A percentile compares a stretch with the other conserved stretches of the same genome.
Evolutionary conservation across 2,888 invertebrate genomes (phyloP).

Genomic region (Cactoblastis cactorum): DNA sequence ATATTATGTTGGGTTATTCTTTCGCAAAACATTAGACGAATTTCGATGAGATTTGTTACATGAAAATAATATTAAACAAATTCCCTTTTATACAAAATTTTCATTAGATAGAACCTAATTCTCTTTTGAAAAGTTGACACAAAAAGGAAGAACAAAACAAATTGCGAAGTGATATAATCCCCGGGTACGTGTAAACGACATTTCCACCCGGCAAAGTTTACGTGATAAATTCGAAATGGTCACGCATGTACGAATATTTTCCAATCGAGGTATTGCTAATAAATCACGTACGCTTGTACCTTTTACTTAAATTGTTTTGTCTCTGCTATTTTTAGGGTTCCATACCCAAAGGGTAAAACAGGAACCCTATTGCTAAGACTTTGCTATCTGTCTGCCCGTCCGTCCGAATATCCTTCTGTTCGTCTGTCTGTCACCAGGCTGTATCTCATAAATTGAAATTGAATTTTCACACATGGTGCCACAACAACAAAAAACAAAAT

Average conservation of each 20-base stretch:
- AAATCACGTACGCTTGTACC: conserved; percentile 14
- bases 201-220: background rate
- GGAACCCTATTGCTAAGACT: background rate
- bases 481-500: no score
- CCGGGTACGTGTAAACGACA: background rate
- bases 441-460: no score
- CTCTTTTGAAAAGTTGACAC: background rate
- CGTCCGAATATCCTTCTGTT: no score
- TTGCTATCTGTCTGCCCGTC: background rate
- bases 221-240: conserved; percentile 11
- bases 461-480: no score
- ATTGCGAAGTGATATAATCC: background rate
- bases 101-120: background rate
- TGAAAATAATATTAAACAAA: no score
- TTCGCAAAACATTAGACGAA: no score
- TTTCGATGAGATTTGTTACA: no score
- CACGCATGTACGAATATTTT: conserved; percentile 11
- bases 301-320: conserved; percentile 14
- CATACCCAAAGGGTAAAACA: no score
- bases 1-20: no score
- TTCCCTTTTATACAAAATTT: background rate
- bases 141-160: background rate
- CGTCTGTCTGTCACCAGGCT: no score
- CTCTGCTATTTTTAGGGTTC: no score
- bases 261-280: conserved; percentile 2